These are phyloP conservation scores for Atethmia centrago DNA, from an alignment of 2,888 invertebrate genomes.

Conservation along the genomic window DNA sequence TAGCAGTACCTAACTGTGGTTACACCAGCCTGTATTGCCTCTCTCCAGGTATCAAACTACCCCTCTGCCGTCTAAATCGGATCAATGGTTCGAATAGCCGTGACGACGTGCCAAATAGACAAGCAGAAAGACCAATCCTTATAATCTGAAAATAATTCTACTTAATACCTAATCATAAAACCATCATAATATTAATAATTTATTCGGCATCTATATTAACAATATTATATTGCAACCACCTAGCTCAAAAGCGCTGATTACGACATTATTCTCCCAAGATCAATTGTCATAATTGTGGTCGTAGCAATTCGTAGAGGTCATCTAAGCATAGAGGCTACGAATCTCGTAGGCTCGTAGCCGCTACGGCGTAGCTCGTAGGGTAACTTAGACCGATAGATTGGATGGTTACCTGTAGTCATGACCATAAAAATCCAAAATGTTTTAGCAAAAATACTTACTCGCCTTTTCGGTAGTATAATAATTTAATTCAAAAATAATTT, in stretches of 20 bases:
- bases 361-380: constrained; percentile 41
- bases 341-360: constrained; percentile 19
- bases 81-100: constrained; percentile 25
- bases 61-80: background rate
- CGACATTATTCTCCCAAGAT: background rate
- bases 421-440: background rate
- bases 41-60: background rate
- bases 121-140: background rate
- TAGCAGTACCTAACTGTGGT: background rate
- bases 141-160: background rate
- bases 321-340: constrained; percentile 39
- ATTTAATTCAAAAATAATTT: constrained; percentile 60
- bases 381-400: background rate
- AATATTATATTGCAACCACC: background rate
- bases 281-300: constrained; percentile 12
- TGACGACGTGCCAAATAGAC: constrained; percentile 2
- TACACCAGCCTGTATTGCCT: no score
- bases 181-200: no score
- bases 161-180: no score
- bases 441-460: constrained; percentile 8
- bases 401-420: background rate
- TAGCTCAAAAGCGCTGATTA: background rate
- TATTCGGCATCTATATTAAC: no score
- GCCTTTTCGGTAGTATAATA: constrained; percentile 41
- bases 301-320: constrained; percentile 45